Evolutionary conservation across 2,797 vertebrate genomes (phyloP).

Genomic region (Chrysolophus pictus): DNA sequence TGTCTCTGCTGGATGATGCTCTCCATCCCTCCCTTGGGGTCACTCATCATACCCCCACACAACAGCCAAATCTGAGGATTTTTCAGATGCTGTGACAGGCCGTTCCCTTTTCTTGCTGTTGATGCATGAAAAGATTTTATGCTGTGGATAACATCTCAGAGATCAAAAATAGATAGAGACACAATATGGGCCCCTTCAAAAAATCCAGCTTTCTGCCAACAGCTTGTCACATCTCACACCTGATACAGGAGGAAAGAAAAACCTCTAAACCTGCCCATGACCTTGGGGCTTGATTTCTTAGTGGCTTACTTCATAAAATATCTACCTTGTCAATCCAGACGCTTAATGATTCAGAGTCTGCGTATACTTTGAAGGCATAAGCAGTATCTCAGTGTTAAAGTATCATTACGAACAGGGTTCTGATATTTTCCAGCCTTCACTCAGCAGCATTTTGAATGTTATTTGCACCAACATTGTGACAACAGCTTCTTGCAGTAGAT

Average conservation of each 20-base stretch:
- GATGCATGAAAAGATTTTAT: neutral
- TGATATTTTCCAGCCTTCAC: neutral
- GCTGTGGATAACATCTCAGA: neutral
- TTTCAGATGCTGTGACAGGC: neutral
- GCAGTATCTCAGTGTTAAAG: neutral
- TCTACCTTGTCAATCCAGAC: neutral
- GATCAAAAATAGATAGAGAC: neutral
- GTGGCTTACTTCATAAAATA: neutral
- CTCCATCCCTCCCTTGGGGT: neutral
- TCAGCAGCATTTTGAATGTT: neutral
- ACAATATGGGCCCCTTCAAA: neutral
- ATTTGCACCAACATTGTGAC: neutral
- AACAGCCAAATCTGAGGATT: neutral
- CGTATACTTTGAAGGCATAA: neutral
- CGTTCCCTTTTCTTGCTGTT: neutral
- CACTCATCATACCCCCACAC: neutral
- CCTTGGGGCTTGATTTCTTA: neutral
- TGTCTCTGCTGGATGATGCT: rapidly evolving
- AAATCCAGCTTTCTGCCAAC: neutral
- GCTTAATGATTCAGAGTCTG: neutral
- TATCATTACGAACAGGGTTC: neutral
- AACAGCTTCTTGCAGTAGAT: neutral
- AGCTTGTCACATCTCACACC: neutral
- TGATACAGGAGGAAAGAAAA: neutral
- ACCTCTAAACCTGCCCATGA: neutral